Conservation (phyloP, 1,140 invertebrate species). For the Drepana arcuata region DNA sequence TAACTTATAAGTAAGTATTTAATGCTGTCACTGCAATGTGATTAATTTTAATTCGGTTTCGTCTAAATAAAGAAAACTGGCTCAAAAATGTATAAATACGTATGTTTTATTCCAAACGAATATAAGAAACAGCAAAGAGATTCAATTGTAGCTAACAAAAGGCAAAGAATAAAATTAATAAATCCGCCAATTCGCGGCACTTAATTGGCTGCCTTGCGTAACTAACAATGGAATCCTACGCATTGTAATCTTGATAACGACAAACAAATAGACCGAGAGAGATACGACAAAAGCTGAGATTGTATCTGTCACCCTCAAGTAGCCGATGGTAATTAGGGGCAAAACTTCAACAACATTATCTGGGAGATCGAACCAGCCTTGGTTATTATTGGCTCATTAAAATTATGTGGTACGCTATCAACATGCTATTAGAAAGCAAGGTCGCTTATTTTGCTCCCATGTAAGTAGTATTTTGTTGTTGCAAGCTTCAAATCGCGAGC, state of each 20-base stretch:
- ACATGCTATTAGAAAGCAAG: conserved; percentile 45
- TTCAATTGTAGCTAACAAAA: too few relatives aligned
- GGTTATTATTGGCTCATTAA: conserved; percentile 47
- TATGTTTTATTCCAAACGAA: too few relatives aligned
- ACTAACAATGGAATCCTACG: conserved; percentile 26
- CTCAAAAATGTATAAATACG: too few relatives aligned
- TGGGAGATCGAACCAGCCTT: conserved; percentile 37
- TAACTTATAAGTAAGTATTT: too few relatives aligned
- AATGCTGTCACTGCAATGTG: too few relatives aligned
- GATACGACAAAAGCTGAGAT: conserved; percentile 37
- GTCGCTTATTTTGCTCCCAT: conserved; percentile 27
- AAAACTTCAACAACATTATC: too few relatives aligned
- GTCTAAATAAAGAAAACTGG: too few relatives aligned
- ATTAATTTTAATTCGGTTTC: too few relatives aligned
- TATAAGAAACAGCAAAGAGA: too few relatives aligned
- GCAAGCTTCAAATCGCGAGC: conserved; percentile 6
- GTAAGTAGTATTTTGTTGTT: conserved; percentile 14
- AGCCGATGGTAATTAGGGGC: conserved; percentile 41
- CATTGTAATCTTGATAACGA: conserved; percentile 36
- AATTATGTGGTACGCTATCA: conserved; percentile 34
- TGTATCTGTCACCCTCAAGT: conserved; percentile 40
- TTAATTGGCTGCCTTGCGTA: conserved; percentile 18
- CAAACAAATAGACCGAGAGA: conserved; percentile 38
- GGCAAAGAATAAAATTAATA: too few relatives aligned
- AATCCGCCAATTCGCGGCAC: too few relatives aligned